phyloP scores from a whole-genome alignment of 2,888 invertebrate species.

The Hypomecis punctinalis region DNA sequence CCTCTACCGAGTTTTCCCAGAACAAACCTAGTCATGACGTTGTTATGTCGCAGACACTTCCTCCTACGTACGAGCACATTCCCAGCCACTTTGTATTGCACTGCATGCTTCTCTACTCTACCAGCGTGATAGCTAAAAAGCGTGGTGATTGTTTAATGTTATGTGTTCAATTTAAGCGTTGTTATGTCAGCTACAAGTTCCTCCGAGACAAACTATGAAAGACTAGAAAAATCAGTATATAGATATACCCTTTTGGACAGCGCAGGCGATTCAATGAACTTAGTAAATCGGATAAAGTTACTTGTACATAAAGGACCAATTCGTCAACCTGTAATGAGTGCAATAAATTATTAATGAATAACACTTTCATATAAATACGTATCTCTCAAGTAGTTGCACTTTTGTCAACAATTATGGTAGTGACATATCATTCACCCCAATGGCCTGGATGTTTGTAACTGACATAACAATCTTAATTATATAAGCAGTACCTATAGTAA shows the following conservation, averaged over 20 bases:
- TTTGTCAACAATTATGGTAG: too few relatives aligned
- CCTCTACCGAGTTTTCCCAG: constrained; percentile 48
- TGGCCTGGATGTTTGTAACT: background rate
- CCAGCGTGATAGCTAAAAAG: constrained; percentile 79
- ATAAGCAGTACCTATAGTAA: background rate
- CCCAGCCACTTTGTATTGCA: constrained; percentile 77
- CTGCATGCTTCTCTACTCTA: constrained; percentile 78
- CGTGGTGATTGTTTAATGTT: constrained; percentile 37
- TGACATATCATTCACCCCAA: background rate
- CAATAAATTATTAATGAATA: too few relatives aligned
- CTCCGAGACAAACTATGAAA: background rate
- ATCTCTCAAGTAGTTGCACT: too few relatives aligned
- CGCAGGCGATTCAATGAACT: too few relatives aligned
- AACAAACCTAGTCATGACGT: constrained; percentile 80
- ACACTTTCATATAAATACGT: too few relatives aligned
- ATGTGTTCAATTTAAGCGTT: background rate
- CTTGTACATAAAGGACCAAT: too few relatives aligned
- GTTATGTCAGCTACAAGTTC: background rate
- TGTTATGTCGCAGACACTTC: constrained; percentile 79
- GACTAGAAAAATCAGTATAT: too few relatives aligned
- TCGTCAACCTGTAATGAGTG: too few relatives aligned
- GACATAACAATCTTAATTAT: background rate
- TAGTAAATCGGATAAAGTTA: too few relatives aligned
- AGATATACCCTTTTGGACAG: too few relatives aligned
- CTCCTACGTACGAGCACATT: constrained; percentile 73